These are phyloP conservation scores for Coelopa frigida DNA, from an alignment of 1,140 invertebrate genomes.

Conservation along the genomic window DNA sequence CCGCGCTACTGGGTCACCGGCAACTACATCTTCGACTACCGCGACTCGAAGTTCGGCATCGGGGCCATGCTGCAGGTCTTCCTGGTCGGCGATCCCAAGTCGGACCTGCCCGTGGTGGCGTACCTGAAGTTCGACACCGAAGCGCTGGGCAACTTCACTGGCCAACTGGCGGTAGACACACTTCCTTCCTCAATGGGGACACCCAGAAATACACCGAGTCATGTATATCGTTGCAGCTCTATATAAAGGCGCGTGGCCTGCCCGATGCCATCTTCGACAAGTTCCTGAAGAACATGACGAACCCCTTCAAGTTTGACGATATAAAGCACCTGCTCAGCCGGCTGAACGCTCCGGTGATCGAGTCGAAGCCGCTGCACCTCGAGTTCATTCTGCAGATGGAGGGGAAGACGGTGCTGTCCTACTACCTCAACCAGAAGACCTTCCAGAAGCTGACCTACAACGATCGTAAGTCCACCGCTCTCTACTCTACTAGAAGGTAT, in stretches of 20 bases:
- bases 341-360: conserved; percentile 47
- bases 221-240: conserved; percentile 43
- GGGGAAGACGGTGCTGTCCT: conserved; percentile 52
- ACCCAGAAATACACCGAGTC: conserved; percentile 6
- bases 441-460: conserved; percentile 46
- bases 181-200: not conserved
- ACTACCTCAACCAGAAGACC: conserved; percentile 52
- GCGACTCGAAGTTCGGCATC: conserved; percentile 53
- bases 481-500: not conserved
- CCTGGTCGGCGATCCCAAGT: conserved; percentile 53
- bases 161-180: conserved; percentile 49
- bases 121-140: conserved; percentile 55
- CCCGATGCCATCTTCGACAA: conserved; percentile 38
- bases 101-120: conserved; percentile 54
- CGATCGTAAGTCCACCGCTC: conserved; percentile 34
- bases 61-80: conserved; percentile 53
- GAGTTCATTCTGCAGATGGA: conserved; percentile 54
- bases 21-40: conserved; percentile 58
- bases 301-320: conserved; percentile 44
- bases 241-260: conserved; percentile 52
- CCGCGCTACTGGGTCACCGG: conserved; percentile 53
- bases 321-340: conserved; percentile 48
- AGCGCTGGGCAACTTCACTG: conserved; percentile 50
- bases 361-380: conserved; percentile 48
- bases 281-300: conserved; percentile 40